Conservation (phyloP, 2,888 invertebrate genomes). For the Cerastoderma edule region DNA sequence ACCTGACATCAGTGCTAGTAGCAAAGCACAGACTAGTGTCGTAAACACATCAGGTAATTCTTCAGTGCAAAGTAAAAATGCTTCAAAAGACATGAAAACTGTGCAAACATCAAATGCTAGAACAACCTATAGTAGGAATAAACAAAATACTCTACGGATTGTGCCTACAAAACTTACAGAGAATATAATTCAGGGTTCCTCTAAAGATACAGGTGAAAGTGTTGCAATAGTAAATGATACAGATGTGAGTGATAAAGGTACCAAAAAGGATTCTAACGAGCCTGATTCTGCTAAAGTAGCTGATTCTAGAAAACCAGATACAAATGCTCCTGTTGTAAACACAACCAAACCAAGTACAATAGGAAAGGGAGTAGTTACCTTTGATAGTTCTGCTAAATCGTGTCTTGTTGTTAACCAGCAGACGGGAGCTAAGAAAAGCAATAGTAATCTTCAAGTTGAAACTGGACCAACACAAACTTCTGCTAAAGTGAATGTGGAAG, state of each 20-base stretch:
- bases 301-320: no score
- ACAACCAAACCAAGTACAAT: no score
- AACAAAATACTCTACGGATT: constrained; percentile 55
- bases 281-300: no score
- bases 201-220: constrained; percentile 41
- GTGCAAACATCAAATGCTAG: background rate
- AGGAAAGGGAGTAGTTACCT: no score
- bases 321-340: no score
- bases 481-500: background rate
- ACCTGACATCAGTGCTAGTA: background rate
- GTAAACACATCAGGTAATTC: background rate
- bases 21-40: constrained; percentile 4
- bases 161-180: constrained; percentile 66
- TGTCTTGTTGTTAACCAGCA: no score
- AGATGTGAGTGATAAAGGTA: constrained; percentile 5
- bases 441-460: background rate
- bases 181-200: constrained; percentile 50
- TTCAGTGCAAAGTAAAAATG: background rate
- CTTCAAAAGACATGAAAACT: background rate
- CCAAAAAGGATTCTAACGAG: background rate
- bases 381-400: no score
- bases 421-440: background rate
- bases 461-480: background rate
- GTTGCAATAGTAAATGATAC: background rate
- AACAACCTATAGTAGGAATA: no score